Base-by-base conservation (phyloP, 2,888 invertebrate species). In the Cacoxenus indagator region DNA sequence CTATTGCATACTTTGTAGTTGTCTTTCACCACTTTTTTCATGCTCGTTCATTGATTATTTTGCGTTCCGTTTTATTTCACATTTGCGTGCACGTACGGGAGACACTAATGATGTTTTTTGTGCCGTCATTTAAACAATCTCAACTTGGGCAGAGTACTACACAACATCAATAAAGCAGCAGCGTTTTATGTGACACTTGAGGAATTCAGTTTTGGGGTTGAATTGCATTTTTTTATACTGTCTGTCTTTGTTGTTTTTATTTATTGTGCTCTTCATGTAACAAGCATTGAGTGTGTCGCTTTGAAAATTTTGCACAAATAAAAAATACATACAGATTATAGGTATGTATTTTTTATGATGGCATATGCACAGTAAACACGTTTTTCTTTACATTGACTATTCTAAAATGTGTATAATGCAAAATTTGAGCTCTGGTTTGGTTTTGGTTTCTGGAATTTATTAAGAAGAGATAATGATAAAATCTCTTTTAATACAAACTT, bases 171-270 rank as follows among this genome's bases (percentile, higher is more conserved):
- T 37, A 14, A 55, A 57, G 5, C n/a, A n/a, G 17, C 43, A 22
- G 43, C 43, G 55, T 8, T 57, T 46, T 69, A 68, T 70, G 59
- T 73, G 74, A 75, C 74, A 75, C 71, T 83, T 80, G 83, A 78
- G 83, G 83, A 77, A 78, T 81, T 78, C 74, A 22, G 17, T 37
- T 51, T 48, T 46, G 11, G 64, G 64, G 62, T 59, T 65, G 43
- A 24, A 55, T 24, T 9, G 29, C n/a, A 64, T 64, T 26, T 9
- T 37, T 17, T 17, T 46, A 6, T 27, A 48, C n/a, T 43, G 22
- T 64, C 51, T 64, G 46, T n/a, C n/a, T n/a, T n/a, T n/a, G 17
- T 22, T 3, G 19, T 45, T 14, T 37, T 48, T 46, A 14, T 45
- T n/a, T n/a, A n/a, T n/a, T n/a, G n/a, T 64, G 29, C 14, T 62